A percentile compares a stretch with the other conserved stretches of the same genome.
Conservation (phyloP, 2,797 vertebrate species). For the Alca torda region DNA sequence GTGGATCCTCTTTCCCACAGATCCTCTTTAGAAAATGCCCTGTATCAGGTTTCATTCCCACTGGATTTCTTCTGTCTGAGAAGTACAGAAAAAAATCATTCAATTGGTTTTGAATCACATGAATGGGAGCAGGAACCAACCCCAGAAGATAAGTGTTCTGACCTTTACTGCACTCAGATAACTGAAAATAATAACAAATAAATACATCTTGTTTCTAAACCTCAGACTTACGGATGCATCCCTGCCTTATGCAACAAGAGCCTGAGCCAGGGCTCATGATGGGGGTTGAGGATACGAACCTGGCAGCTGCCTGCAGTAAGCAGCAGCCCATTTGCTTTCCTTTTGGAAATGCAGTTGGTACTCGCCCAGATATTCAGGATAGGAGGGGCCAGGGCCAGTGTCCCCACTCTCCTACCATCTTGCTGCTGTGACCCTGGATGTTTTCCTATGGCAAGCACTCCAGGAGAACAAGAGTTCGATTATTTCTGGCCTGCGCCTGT, state of each 20-base stretch:
- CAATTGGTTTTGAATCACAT: constrained; percentile 58
- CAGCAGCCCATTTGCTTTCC: background rate
- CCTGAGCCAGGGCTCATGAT: background rate
- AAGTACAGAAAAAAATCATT: constrained; percentile 48
- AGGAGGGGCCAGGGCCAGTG: background rate
- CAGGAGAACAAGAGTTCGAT: background rate
- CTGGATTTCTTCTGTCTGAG: constrained; percentile 43
- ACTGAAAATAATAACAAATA: constrained; percentile 62
- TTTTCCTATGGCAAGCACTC: background rate
- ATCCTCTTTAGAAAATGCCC: constrained; percentile 28
- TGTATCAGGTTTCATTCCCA: constrained; percentile 12
- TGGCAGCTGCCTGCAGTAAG: background rate
- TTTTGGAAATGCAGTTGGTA: background rate
- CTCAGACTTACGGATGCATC: background rate
- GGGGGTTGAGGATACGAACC: background rate
- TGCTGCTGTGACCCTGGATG: background rate
- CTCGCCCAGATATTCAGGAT: background rate
- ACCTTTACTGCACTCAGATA: constrained; percentile 25
- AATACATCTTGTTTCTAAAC: constrained; percentile 42
- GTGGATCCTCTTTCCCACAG: constrained; percentile 53
- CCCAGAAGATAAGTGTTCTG: constrained; percentile 58
- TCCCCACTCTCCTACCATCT: background rate
- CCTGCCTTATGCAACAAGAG: background rate
- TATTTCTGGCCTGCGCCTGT: background rate
- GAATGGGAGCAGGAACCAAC: constrained; percentile 47